Evolutionary conservation across 1,140 invertebrate species (phyloP).

Genomic region (Oryctes rhinoceros): DNA sequence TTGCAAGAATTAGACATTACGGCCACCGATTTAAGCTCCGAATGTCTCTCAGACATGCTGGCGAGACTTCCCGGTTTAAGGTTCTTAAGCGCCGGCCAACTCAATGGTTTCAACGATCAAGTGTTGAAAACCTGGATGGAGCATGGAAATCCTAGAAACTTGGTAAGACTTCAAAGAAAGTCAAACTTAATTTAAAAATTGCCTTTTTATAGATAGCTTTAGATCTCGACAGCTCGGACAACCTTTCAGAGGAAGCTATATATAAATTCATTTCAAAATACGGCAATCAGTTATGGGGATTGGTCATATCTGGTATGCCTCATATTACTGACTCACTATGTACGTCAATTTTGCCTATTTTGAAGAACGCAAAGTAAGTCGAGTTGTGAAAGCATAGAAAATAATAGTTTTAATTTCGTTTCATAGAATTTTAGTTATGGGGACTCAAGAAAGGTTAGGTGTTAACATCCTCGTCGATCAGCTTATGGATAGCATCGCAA

Average conservation of each 20-base stretch:
- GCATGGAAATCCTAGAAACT: slow-evolving; percentile 77
- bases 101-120: slow-evolving; percentile 96
- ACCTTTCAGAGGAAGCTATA: slow-evolving; percentile 90
- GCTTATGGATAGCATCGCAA: slow-evolving; percentile 96
- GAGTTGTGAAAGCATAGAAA: neutral
- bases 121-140: slow-evolving; percentile 92
- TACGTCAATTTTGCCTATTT: slow-evolving; percentile 88
- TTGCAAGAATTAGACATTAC: slow-evolving; percentile 96
- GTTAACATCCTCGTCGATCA: slow-evolving; percentile 98
- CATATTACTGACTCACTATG: slow-evolving; percentile 98
- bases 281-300: slow-evolving; percentile 86
- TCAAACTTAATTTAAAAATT: slow-evolving; percentile 26
- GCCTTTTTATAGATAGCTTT: slow-evolving; percentile 75
- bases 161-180: slow-evolving; percentile 46
- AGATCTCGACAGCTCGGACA: slow-evolving; percentile 95
- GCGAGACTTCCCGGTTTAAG: slow-evolving; percentile 85
- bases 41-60: slow-evolving; percentile 93
- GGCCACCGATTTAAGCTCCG: slow-evolving; percentile 93
- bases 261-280: slow-evolving; percentile 90
- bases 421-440: slow-evolving; percentile 93
- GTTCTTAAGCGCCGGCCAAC: slow-evolving; percentile 93
- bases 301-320: slow-evolving; percentile 93
- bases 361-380: slow-evolving; percentile 88
- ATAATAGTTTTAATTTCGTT: slow-evolving; percentile 44
- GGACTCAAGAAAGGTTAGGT: slow-evolving; percentile 93